Base-by-base conservation (phyloP, 1,140 invertebrate species). In the Popillia japonica region DNA sequence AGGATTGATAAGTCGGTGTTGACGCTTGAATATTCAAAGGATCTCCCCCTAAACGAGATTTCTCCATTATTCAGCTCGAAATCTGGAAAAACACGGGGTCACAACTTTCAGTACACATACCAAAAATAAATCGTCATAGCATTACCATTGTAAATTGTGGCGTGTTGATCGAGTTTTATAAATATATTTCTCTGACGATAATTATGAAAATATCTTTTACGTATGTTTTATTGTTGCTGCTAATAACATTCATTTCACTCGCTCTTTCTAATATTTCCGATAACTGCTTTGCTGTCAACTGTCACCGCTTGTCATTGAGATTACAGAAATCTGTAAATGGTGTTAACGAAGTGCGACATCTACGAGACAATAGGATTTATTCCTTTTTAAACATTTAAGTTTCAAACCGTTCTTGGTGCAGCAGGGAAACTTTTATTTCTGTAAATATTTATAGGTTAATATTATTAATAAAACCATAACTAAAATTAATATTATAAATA, bases 1-100 rank as follows among this genome's bases (percentile, higher is more conserved):
- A 87, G 75, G 89, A 86, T 82, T 89, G 88, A 86, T 89, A 89
- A 75, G 87, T 86, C 77, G 88, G 80, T 74, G 76, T 85, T 73
- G 86, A 85, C 79, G 86, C 83, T 41, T 85, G 83, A 42, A 86
- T 83, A 78, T 86, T 83, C 75, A 85, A 83, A 79, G 85, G 81
- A 79, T 84, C 87, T 59, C 86, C 87, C 84, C 88, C 89, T 76
- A 89, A 82, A 77, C 88, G 88, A 84, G 86, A 88, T 83, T 89
- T 89, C 86, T 89, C 88, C 88, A 89, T 89, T 72, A 75, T 83
- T 80, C 78, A 82, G 72, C 78, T 79, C 75, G 40, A 79, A 73
- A 81, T 79, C 80, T 83, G 78, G 23, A 82, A 82, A 68, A 68
- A 55, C 10, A 55, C 48, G 48, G 17, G 14, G 17, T 55, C 14